phyloP scores from a whole-genome alignment of 2,797 vertebrate genomes.

The Heliangelus exortis region DNA sequence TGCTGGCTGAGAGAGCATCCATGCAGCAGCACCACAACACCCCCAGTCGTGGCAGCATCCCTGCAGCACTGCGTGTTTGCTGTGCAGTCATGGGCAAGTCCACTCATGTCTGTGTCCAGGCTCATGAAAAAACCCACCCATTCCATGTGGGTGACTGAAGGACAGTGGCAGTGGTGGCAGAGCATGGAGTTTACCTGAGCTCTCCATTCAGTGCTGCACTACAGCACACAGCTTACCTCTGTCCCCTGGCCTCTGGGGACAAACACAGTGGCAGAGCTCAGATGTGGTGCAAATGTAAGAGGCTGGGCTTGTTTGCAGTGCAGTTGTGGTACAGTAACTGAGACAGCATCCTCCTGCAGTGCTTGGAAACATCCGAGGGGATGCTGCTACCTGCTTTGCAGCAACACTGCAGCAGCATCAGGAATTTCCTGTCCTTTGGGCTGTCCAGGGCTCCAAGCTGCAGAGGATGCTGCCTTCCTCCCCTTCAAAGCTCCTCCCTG shows the following conservation, averaged over 20 bases:
- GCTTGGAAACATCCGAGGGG: background rate
- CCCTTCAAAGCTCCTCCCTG: background rate
- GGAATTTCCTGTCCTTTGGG: background rate
- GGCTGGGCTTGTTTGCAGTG: background rate
- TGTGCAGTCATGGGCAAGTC: background rate
- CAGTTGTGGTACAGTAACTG: background rate
- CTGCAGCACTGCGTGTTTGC: background rate
- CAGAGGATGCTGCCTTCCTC: background rate
- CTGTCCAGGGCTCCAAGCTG: background rate
- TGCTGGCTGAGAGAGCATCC: background rate
- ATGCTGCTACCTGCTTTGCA: background rate
- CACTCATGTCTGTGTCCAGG: accelerated
- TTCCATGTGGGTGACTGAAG: background rate
- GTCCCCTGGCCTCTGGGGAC: background rate
- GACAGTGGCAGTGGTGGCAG: background rate
- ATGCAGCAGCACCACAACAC: background rate
- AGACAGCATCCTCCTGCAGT: background rate
- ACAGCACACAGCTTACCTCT: background rate
- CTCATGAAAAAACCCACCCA: background rate
- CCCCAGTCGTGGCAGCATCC: background rate
- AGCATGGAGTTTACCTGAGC: background rate
- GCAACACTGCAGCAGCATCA: background rate
- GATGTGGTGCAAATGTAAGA: background rate
- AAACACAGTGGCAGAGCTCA: background rate
- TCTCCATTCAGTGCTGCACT: accelerated